Percentiles rank a stretch among this genome's conserved stretches.
Conservation (phyloP, 2,113 vertebrate genomes). For the Oncorhynchus nerka region DNA sequence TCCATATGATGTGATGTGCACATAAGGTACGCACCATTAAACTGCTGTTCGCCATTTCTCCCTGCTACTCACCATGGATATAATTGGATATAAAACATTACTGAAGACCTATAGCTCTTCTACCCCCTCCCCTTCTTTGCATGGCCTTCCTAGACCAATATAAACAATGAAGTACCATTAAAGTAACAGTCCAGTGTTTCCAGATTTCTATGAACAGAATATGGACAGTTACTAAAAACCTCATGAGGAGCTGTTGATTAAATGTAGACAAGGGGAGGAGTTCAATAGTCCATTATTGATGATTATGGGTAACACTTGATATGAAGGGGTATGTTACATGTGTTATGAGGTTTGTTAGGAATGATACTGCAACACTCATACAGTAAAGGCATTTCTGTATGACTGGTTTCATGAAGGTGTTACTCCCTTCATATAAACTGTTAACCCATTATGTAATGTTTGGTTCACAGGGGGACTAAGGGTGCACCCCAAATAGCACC, state of each 20-base stretch:
- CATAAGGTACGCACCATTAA: slow-evolving; percentile 51
- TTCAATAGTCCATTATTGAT: neutral
- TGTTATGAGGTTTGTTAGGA: no score
- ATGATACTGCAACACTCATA: no score
- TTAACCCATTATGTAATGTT: no score
- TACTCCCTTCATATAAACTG: no score
- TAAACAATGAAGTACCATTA: slow-evolving; percentile 51
- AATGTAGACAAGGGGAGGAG: neutral
- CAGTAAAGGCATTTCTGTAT: no score
- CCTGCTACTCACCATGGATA: slow-evolving; percentile 47
- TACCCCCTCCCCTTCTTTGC: neutral
- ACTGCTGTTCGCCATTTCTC: slow-evolving; percentile 43
- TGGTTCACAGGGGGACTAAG: no score
- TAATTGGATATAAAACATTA: slow-evolving; percentile 64
- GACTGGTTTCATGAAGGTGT: no score
- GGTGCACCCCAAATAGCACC: no score
- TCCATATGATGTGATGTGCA: slow-evolving; percentile 30
- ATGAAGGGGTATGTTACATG: no score
- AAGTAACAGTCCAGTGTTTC: no score
- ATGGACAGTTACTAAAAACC: slow-evolving; percentile 12
- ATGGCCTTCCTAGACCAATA: slow-evolving; percentile 27
- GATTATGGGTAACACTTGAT: no score
- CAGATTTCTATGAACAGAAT: no score
- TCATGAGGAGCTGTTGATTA: slow-evolving; percentile 10
- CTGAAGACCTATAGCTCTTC: slow-evolving; percentile 45